These are phyloP conservation scores for Spodoptera litura DNA, from an alignment of 1,140 invertebrate genomes.

Conservation along the genomic window DNA sequence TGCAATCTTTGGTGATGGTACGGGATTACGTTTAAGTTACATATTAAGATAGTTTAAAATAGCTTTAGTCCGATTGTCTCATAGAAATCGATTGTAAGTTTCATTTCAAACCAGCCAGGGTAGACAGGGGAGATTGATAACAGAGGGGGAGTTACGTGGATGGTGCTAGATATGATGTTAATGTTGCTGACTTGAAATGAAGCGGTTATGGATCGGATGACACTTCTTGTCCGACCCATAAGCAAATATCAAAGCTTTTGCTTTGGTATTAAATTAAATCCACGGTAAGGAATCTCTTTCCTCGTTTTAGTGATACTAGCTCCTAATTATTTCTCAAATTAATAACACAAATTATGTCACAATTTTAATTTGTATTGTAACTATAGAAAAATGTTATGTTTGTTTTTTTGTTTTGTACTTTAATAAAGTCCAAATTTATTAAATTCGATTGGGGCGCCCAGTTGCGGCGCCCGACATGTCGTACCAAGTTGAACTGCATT, in stretches of 20 bases:
- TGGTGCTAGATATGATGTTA: conserved; percentile 70
- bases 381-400: conserved; percentile 78
- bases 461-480: conserved; percentile 67
- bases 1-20: conserved; percentile 87
- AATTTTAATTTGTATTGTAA: conserved; percentile 79
- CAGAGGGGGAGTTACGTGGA: conserved; percentile 51
- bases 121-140: conserved; percentile 49
- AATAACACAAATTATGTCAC: conserved; percentile 83
- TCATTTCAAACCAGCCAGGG: conserved; percentile 79
- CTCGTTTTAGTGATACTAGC: conserved; percentile 85
- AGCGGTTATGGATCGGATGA: conserved; percentile 80
- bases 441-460: conserved; percentile 62
- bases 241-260: conserved; percentile 58
- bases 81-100: conserved; percentile 68
- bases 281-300: conserved; percentile 80
- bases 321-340: conserved; percentile 81
- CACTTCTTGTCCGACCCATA: conserved; percentile 81
- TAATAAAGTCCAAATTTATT: conserved; percentile 71
- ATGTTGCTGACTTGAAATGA: conserved; percentile 79
- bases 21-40: conserved; percentile 82
- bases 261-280: conserved; percentile 65
- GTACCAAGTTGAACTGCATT: conserved; percentile 85
- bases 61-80: conserved; percentile 63
- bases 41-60: conserved; percentile 69
- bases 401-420: conserved; percentile 82